Conservation (phyloP, 2,888 invertebrate genomes). For the Syrista parreyssii region DNA sequence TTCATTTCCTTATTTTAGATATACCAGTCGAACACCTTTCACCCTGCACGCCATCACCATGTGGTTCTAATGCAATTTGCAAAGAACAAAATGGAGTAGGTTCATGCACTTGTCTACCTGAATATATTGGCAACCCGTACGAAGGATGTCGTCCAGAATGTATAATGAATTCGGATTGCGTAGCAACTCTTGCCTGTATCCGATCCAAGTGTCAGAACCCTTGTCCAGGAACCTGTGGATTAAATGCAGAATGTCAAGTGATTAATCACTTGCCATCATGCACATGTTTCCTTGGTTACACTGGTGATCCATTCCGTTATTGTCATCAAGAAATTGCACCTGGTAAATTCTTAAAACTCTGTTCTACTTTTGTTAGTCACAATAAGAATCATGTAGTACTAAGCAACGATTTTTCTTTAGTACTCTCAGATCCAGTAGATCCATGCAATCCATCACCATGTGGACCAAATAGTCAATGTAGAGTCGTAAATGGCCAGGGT, state of each 20-base stretch:
- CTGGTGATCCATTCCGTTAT: constrained; percentile 79
- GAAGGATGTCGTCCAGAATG: constrained; percentile 78
- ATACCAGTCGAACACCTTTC: constrained; percentile 13
- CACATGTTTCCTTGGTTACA: constrained; percentile 76
- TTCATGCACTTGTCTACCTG: constrained; percentile 62
- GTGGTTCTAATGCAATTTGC: constrained; percentile 63
- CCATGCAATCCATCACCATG: constrained; percentile 84
- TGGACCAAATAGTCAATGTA: constrained; percentile 86
- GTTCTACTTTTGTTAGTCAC: not conserved
- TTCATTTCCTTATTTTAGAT: constrained; percentile 1
- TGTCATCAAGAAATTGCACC: constrained; percentile 60
- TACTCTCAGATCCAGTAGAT: constrained; percentile 50
- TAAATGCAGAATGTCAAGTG: constrained; percentile 73
- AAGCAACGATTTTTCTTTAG: constrained; percentile 3
- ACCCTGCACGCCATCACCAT: constrained; percentile 44
- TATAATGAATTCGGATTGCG: constrained; percentile 79
- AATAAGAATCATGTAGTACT: not conserved
- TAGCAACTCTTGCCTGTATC: constrained; percentile 80
- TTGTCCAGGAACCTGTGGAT: constrained; percentile 82
- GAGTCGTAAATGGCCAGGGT: constrained; percentile 79
- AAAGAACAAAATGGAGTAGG: constrained; percentile 63
- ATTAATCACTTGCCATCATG: constrained; percentile 82
- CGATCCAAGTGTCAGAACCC: constrained; percentile 81
- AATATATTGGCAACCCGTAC: constrained; percentile 63
- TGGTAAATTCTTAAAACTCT: not conserved